Evolutionary conservation across 2,113 vertebrate species (phyloP).

Genomic region (Suricata suricatta): DNA sequence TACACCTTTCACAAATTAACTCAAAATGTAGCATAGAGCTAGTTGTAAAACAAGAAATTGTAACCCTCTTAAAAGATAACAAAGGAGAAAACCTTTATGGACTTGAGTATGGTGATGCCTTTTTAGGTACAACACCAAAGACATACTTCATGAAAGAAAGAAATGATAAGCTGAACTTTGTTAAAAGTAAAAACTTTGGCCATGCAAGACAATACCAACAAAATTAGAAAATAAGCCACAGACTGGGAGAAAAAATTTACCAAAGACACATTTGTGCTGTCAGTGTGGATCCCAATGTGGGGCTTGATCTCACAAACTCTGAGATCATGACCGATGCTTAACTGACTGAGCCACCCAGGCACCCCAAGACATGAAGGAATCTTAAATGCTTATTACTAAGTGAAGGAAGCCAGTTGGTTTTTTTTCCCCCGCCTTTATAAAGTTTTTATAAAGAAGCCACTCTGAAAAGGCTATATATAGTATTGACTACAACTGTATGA

Average conservation of each 20-base stretch:
- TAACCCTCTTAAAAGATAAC: neutral
- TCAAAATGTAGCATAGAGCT: neutral
- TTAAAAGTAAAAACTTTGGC: neutral
- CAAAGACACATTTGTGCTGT: neutral
- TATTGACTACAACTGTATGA: neutral
- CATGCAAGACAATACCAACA: neutral
- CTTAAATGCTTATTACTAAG: neutral
- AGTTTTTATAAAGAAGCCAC: neutral
- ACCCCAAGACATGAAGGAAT: neutral
- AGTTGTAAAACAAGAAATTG: neutral
- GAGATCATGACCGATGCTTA: too few relatives aligned
- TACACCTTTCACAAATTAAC: neutral
- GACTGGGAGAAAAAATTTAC: neutral
- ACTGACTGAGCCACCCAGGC: too few relatives aligned
- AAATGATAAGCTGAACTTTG: neutral
- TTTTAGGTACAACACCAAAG: neutral
- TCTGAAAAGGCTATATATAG: neutral
- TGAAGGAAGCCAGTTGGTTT: neutral
- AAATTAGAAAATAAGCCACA: neutral
- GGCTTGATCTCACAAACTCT: too few relatives aligned
- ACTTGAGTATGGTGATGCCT: neutral
- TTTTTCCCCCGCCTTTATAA: too few relatives aligned
- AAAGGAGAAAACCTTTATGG: neutral
- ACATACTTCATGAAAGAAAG: neutral
- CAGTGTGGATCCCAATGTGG: too few relatives aligned